These are phyloP conservation scores for Sorex maritimensis DNA, from an alignment of 2,797 vertebrate species.

Conservation along the genomic window DNA sequence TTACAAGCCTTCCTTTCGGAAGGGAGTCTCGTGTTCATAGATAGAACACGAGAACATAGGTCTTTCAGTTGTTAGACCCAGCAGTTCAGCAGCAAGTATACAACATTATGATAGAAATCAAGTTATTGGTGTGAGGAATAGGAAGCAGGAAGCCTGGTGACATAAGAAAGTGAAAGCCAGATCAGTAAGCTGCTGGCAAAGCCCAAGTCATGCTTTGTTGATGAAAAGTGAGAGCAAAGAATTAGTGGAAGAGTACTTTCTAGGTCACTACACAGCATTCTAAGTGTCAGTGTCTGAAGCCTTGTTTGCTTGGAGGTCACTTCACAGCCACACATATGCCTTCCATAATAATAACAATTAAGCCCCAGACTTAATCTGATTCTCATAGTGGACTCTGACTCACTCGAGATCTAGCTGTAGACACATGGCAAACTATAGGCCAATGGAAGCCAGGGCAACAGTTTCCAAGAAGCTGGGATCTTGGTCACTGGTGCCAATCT, in stretches of 20 bases:
- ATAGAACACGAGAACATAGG: not conserved
- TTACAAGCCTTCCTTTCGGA: slow-evolving; percentile 3
- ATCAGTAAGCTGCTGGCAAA: not conserved
- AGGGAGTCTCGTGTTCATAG: not conserved
- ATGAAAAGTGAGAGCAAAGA: not conserved
- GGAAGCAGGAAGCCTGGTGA: not conserved
- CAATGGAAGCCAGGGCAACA: not conserved
- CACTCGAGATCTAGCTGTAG: not conserved
- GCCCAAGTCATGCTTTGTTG: not conserved
- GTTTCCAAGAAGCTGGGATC: not conserved
- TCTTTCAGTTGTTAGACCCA: slow-evolving; percentile 20
- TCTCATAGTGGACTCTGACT: slow-evolving; percentile 1
- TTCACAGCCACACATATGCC: not conserved
- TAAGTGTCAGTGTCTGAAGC: not conserved
- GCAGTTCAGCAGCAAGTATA: not conserved
- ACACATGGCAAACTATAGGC: not conserved
- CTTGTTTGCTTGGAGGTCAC: not conserved
- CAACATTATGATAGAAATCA: not conserved
- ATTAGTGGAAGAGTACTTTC: not conserved
- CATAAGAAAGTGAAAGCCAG: not conserved
- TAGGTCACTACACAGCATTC: not conserved
- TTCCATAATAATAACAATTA: not conserved
- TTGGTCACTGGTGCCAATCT: not conserved
- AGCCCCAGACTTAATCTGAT: not conserved
- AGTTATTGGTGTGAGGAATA: not conserved